Base-by-base conservation (phyloP, 1,140 invertebrate species). In the Gonioctena quinquepunctata region DNA sequence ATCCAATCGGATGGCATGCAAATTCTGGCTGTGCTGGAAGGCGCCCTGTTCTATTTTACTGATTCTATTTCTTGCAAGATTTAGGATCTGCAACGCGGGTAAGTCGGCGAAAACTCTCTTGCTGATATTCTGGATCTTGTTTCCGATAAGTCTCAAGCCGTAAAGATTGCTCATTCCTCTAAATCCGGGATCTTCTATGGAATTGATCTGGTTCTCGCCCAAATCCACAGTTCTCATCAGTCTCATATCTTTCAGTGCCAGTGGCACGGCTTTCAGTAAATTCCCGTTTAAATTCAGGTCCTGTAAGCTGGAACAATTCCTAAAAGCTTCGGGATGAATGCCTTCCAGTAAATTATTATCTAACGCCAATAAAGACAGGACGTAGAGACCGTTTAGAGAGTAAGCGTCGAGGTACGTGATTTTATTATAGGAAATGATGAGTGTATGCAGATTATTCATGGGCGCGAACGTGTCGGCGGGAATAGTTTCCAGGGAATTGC, bases 211-310 rank as follows among this genome's bases (percentile, higher is more conserved):
- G 84, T 96, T 96, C 83, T 94, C 93, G 28, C 93, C 93, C 42
- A 96, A 85, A 86, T 96, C 94, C 48, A 96, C 88, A 1, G 91
- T 94, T 79, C 92, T 89, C 64, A 96, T 83, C 66, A 91, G 85
- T 16, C 86, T 84, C 82, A 96, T 88, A 78, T 90, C 88, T 79
- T 88, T 85, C 3, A 96, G 83, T 3, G 93, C 93, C 78, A 89
- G 83, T 2, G 96, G 95, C 25, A 98, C 88, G 74, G 89, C 88
- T 76, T 87, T 90, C 66, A 98, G 84, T 64, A 88, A 84, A 85
- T 98, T 98, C 42, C 91, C 89, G 81, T 93, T 93, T 67, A 97
- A 84, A 80, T 95, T 93, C 3, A 98, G 85, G 83, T 96, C 94
- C 82, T 94, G 91, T 50, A 97, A 87, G 78, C 85, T 90, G 59